Evolutionary conservation across 2,888 invertebrate genomes (phyloP).

Genomic region (Orthosia gothica): DNA sequence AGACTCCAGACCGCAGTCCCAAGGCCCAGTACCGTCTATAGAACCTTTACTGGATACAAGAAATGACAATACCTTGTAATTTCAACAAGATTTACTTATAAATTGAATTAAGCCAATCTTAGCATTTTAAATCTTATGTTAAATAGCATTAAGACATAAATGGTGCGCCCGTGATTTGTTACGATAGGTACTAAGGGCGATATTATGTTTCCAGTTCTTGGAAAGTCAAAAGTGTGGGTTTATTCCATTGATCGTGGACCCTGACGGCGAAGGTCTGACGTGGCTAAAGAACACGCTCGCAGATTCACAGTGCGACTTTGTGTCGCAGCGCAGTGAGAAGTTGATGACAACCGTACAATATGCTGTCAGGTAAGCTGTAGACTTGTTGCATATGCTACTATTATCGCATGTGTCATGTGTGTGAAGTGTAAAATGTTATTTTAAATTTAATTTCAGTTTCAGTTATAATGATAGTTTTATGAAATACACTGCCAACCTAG

Average conservation of each 20-base stretch:
- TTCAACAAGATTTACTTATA: not conserved
- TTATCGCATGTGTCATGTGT: not conserved
- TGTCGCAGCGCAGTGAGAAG: conserved; percentile 95
- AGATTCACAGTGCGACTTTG: conserved; percentile 93
- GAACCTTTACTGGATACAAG: not conserved
- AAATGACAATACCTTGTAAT: not conserved
- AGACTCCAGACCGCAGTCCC: not conserved
- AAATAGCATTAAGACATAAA: not conserved
- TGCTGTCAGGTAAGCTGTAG: conserved; percentile 91
- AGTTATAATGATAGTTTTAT: too few species aligned
- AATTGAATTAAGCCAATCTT: not conserved
- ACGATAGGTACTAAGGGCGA: not conserved
- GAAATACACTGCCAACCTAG: too few species aligned
- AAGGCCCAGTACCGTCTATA: too few species aligned
- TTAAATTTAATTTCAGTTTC: too few species aligned
- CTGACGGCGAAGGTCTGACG: conserved; percentile 95
- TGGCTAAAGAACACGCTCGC: conserved; percentile 95
- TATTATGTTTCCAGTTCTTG: conserved; percentile 73
- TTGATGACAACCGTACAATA: conserved; percentile 95
- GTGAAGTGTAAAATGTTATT: not conserved
- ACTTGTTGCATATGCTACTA: not conserved
- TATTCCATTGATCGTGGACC: conserved; percentile 97
- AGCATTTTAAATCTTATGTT: not conserved
- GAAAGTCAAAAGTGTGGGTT: conserved; percentile 88
- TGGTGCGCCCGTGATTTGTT: not conserved